Evolutionary conservation across 2,113 vertebrate species (phyloP).

Genomic region (Saimiri boliviensis): DNA sequence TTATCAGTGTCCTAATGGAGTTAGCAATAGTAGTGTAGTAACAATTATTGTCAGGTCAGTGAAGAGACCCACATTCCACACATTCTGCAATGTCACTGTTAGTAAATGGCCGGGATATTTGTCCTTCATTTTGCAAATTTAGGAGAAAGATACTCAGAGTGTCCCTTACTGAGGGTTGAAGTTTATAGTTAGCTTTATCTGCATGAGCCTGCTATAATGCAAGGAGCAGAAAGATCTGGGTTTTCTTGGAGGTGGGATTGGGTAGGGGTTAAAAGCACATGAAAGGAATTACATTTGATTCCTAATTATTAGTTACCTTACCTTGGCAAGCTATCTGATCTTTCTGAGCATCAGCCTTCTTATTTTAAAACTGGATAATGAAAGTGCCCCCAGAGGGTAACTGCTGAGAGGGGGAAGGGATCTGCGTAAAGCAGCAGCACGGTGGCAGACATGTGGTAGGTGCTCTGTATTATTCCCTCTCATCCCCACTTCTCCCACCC

Average conservation of each 20-base stretch:
- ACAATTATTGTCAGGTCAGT: not conserved
- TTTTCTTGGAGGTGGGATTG: not conserved
- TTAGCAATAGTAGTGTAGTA: not conserved
- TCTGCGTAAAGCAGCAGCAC: not conserved
- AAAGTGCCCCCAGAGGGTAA: not conserved
- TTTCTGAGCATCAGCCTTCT: not conserved
- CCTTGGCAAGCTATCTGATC: not conserved
- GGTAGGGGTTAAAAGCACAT: not conserved
- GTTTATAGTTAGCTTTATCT: not conserved
- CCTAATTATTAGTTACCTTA: not conserved
- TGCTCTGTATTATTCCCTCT: not conserved
- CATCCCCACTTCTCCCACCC: not conserved
- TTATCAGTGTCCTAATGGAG: not conserved
- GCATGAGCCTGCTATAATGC: not conserved
- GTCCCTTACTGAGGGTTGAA: not conserved
- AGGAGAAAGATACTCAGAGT: not conserved
- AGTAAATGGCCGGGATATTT: not conserved
- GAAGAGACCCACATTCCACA: not conserved
- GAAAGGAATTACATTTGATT: not conserved
- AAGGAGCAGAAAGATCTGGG: not conserved
- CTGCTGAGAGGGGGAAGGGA: not conserved
- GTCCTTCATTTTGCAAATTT: not conserved
- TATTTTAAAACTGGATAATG: not conserved
- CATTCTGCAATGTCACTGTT: not conserved
- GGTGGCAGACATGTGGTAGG: not conserved